Evolutionary conservation across 2,888 invertebrate species (phyloP).

Genomic region (Chromoteleia sp.): DNA sequence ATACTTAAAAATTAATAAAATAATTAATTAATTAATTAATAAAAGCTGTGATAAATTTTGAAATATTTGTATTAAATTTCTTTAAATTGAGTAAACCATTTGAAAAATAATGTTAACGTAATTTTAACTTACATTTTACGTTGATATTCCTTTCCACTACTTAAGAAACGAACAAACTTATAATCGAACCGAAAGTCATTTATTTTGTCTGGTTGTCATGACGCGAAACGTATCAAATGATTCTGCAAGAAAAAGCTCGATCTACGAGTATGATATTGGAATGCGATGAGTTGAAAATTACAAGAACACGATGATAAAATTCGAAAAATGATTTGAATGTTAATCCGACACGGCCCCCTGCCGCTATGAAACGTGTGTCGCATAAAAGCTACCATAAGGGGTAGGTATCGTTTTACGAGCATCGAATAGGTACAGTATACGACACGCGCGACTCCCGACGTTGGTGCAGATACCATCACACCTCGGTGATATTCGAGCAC

Average conservation of each 20-base stretch:
- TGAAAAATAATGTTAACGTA: no score
- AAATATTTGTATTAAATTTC: no score
- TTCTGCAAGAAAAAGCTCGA: constrained; percentile 6
- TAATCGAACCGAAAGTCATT: background rate
- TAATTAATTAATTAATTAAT: no score
- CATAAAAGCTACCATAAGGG: constrained; percentile 52
- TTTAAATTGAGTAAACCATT: no score
- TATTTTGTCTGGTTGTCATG: constrained; percentile 38
- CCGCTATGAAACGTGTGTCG: constrained; percentile 36
- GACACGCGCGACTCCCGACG: constrained; percentile 52
- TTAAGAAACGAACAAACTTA: background rate
- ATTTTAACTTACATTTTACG: no score
- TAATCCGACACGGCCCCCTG: constrained; percentile 11
- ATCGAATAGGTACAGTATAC: constrained; percentile 36
- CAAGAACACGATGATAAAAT: constrained; percentile 28
- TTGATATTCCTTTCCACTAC: background rate
- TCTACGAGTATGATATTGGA: constrained; percentile 3
- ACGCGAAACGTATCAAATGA: constrained; percentile 24
- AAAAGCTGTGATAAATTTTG: no score
- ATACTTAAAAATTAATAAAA: no score
- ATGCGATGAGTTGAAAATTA: constrained; percentile 32
- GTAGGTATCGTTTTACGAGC: constrained; percentile 60
- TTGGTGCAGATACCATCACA: constrained; percentile 44
- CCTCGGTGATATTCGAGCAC: constrained; percentile 51
- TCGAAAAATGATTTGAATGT: constrained; percentile 41